Base-by-base conservation (phyloP, 2,797 vertebrate genomes). In the Gouania willdenowi region DNA sequence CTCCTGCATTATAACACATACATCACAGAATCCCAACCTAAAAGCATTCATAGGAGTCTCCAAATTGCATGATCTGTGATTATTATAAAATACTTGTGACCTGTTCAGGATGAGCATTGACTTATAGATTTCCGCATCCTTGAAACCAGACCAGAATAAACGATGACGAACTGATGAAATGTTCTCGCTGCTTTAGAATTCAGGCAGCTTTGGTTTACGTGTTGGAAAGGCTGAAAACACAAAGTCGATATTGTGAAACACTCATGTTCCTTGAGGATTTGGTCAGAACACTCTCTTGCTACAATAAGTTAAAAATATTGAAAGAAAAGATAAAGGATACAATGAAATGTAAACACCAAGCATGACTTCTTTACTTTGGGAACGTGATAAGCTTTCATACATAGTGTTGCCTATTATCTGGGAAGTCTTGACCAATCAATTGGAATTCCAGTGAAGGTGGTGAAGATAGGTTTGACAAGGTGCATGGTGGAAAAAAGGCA, bases 401-500 rank as follows among this genome's bases (percentile, higher is more conserved):
- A 41, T 26, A 9, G 24, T 32, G 42, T 41, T 20, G 13, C 13
- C 13, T 13, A 11, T 22, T 15, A 52, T 64, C n/a, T 41, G 9
- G 37, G 33, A 21, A 50, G 14, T 32, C 23, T 41, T 59, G 64
- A 48, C 8, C 19, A 38, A 14, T 51, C 32, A 23, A 33, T 32
- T 21, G 29, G 47, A 50, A 50, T 0, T 1, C 15, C 29, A 67
- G 58, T 59, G 60, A 68, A 49, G 71, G 63, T 5, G 36, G 32
- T 52, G 60, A 36, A 50, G 47, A 62, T 16, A 52, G 43, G 26
- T 21, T 10, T 57, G 27, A 54, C 60, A 41, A 56, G 13, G 55
- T 69, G 54, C 35, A 68, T 38, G 17, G 4, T 17, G 2, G 16
- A 63, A 33, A 21, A 58, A 76, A 81, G 75, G 73, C 73, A 70